These are phyloP conservation scores for Nycticryphes semicollaris DNA, from an alignment of 2,113 vertebrate genomes.

Conservation along the genomic window DNA sequence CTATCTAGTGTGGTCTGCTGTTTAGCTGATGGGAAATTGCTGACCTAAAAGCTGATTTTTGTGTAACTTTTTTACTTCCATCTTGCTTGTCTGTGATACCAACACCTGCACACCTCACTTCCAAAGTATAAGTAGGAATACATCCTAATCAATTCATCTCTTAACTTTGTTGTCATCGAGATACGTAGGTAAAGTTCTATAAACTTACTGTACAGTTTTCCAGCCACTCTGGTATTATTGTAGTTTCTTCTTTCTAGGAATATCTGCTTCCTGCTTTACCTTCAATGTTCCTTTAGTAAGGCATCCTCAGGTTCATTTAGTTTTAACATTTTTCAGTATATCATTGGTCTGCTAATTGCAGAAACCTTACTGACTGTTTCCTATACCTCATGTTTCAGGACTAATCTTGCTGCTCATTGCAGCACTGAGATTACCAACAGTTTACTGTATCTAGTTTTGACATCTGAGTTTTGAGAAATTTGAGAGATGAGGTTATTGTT, in stretches of 20 bases:
- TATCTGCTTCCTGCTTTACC: not conserved
- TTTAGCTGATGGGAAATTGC: not conserved
- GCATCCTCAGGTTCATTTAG: not conserved
- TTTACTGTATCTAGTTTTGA: not conserved
- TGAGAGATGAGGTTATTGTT: not conserved
- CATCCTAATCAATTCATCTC: not conserved
- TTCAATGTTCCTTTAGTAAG: not conserved
- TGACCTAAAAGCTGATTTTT: not conserved
- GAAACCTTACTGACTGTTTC: not conserved
- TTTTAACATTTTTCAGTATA: not conserved
- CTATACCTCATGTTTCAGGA: not conserved
- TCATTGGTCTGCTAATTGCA: not conserved
- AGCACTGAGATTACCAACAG: not conserved
- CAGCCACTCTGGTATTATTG: not conserved
- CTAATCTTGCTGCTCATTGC: not conserved
- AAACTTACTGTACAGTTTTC: not conserved
- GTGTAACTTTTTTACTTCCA: not conserved
- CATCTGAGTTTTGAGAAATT: slow-evolving; percentile 4
- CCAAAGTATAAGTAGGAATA: not conserved
- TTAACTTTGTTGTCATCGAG: not conserved
- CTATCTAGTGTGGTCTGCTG: not conserved
- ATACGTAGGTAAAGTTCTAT: not conserved
- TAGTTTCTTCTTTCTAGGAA: not conserved
- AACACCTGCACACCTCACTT: not conserved
- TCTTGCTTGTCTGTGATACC: not conserved